phyloP scores from a whole-genome alignment of 2,888 invertebrate species.

The Macrosoma leucophasiata region DNA sequence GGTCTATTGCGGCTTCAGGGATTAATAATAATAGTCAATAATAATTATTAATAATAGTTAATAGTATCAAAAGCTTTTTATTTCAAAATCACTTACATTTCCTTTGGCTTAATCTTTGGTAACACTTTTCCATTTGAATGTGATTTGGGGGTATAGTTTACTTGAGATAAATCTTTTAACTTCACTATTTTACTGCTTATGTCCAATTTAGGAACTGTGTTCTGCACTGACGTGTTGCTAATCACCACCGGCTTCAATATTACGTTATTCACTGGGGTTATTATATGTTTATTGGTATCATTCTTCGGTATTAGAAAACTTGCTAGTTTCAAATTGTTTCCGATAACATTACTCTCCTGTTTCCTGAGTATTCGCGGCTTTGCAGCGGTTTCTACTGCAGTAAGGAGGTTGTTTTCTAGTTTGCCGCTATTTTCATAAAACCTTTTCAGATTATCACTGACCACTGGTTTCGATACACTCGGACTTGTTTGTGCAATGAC shows the following conservation, averaged over 20 bases:
- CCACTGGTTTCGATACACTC: constrained; percentile 45
- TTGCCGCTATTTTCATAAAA: constrained; percentile 70
- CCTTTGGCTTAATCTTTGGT: constrained; percentile 66
- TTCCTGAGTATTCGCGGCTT: constrained; percentile 48
- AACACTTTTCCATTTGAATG: constrained; percentile 38
- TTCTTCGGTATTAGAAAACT: constrained; percentile 58
- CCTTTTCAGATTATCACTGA: constrained; percentile 62
- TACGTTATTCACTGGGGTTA: constrained; percentile 26
- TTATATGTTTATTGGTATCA: constrained; percentile 35
- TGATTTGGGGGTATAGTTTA: constrained; percentile 40
- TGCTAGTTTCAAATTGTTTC: constrained; percentile 60
- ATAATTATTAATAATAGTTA: too few relatives aligned
- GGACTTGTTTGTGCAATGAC: constrained; percentile 44
- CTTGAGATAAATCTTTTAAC: constrained; percentile 49
- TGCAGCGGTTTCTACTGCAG: constrained; percentile 33
- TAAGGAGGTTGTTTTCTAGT: constrained; percentile 48
- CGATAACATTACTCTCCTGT: constrained; percentile 40
- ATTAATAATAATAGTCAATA: too few relatives aligned
- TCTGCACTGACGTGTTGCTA: constrained; percentile 30
- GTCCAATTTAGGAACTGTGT: constrained; percentile 47
- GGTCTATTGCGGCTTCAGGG: too few relatives aligned
- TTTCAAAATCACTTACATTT: constrained; percentile 49
- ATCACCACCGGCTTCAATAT: constrained; percentile 46
- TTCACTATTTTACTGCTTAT: constrained; percentile 60
- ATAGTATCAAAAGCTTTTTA: too few relatives aligned